Evolutionary conservation across 2,797 vertebrate genomes (phyloP).

Genomic region (Sebastes vulpes): DNA sequence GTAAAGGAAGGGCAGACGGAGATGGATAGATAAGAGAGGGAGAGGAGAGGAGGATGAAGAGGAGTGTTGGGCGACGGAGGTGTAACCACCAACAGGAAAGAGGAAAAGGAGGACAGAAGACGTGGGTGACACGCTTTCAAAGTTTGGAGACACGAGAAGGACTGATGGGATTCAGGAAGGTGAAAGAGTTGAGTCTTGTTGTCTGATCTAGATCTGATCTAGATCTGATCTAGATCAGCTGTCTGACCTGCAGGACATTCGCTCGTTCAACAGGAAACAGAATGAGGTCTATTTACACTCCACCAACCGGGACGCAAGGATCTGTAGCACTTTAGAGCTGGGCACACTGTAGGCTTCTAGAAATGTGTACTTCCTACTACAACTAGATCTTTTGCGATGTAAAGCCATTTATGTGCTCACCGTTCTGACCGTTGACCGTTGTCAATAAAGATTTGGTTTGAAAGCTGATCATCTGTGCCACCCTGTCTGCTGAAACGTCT

Average conservation of each 20-base stretch:
- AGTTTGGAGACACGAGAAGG: neutral
- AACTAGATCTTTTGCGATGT: no score
- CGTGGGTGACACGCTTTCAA: neutral
- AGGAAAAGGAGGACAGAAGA: neutral
- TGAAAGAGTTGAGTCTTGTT: neutral
- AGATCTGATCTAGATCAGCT: neutral
- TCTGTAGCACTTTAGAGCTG: neutral
- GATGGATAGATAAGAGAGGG: conserved; percentile 48
- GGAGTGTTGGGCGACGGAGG: neutral
- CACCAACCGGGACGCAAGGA: neutral
- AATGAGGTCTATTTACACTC: neutral
- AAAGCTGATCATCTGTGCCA: no score
- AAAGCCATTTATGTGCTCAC: no score
- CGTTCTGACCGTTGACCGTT: no score
- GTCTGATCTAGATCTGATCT: no score
- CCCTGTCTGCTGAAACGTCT: no score
- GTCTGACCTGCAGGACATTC: neutral
- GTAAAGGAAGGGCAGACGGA: conserved; percentile 44
- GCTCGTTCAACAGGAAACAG: neutral
- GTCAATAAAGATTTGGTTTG: no score
- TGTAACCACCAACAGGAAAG: conserved; percentile 9
- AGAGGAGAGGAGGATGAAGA: neutral
- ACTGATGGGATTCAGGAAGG: neutral
- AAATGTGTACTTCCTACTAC: no score
- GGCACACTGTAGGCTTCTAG: no score